Evolutionary conservation across 1,140 invertebrate species (phyloP).

Genomic region (Tetragnatha versicolor): DNA sequence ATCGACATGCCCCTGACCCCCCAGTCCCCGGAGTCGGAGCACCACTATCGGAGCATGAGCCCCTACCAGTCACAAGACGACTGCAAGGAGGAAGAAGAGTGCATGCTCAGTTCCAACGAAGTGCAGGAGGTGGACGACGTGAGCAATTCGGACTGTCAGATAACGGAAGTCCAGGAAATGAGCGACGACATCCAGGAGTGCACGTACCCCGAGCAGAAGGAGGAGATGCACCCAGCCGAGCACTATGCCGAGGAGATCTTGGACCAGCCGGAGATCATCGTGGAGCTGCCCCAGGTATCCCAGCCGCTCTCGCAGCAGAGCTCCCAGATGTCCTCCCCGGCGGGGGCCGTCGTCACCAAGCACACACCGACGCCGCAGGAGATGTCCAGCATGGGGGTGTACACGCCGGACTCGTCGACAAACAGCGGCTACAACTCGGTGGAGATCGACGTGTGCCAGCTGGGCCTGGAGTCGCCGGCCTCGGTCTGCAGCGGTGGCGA

Average conservation of each 20-base stretch:
- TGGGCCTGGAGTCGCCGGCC: conserved; percentile 84
- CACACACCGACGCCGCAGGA: conserved; percentile 60
- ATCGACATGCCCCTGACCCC: conserved; percentile 49
- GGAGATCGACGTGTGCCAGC: conserved; percentile 83
- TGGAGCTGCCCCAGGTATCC: conserved; percentile 40
- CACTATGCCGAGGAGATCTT: conserved; percentile 29
- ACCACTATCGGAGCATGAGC: conserved; percentile 33
- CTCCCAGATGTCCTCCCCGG: conserved; percentile 39
- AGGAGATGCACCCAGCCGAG: conserved; percentile 17
- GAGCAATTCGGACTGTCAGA: conserved; percentile 35
- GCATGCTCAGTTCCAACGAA: conserved; percentile 30
- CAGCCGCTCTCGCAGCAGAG: conserved; percentile 44
- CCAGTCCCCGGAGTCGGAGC: conserved; percentile 44
- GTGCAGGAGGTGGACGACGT: conserved; percentile 41
- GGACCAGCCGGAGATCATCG: conserved; percentile 45
- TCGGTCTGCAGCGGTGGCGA: conserved; percentile 83
- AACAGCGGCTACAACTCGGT: conserved; percentile 77
- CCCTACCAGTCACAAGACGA: conserved; percentile 44
- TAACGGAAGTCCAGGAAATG: conserved; percentile 30
- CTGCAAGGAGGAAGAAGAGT: conserved; percentile 25
- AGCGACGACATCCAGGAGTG: conserved; percentile 39
- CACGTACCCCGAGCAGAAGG: conserved; percentile 20
- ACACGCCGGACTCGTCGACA: conserved; percentile 82
- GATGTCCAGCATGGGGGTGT: conserved; percentile 79
- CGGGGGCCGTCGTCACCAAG: conserved; percentile 38